Evolutionary conservation across 2,113 vertebrate genomes (phyloP).

Genomic region (Bubo blakistoni): DNA sequence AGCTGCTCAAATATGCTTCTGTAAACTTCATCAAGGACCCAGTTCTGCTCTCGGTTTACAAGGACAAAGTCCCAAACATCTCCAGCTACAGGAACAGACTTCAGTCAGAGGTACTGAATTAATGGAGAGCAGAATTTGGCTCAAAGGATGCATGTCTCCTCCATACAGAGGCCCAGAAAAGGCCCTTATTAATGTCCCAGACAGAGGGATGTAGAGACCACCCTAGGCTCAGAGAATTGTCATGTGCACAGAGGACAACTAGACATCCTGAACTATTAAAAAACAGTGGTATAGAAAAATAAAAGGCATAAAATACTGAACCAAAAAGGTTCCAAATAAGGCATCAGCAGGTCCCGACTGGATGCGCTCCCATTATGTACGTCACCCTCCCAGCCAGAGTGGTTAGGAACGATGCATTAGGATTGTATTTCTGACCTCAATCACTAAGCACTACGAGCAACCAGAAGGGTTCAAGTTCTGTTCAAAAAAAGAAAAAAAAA

Average conservation of each 20-base stretch:
- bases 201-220: not conserved
- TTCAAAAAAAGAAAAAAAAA: not conserved
- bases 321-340: slow-evolving; percentile 67
- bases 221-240: slow-evolving; percentile 4
- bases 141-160: slow-evolving; percentile 2
- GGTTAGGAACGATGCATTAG: not conserved
- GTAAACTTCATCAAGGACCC: slow-evolving; percentile 17
- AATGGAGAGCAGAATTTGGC: slow-evolving; percentile 14
- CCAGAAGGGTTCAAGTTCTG: slow-evolving; percentile 64
- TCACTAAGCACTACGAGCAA: not conserved
- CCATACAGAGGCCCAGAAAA: not conserved
- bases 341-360: slow-evolving; percentile 62
- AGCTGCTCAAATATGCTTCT: not conserved
- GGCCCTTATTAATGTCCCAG: not conserved
- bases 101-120: slow-evolving; percentile 35
- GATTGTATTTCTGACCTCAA: not conserved
- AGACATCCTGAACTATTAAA: slow-evolving; percentile 33
- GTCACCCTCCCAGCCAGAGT: not conserved
- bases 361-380: not conserved
- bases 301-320: slow-evolving; percentile 53
- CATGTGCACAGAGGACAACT: slow-evolving; percentile 12
- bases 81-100: not conserved
- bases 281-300: slow-evolving; percentile 59
- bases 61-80: not conserved
- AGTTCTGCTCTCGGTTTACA: not conserved